Evolutionary conservation across 2,113 vertebrate species (phyloP).

Genomic region (Martes martes): DNA sequence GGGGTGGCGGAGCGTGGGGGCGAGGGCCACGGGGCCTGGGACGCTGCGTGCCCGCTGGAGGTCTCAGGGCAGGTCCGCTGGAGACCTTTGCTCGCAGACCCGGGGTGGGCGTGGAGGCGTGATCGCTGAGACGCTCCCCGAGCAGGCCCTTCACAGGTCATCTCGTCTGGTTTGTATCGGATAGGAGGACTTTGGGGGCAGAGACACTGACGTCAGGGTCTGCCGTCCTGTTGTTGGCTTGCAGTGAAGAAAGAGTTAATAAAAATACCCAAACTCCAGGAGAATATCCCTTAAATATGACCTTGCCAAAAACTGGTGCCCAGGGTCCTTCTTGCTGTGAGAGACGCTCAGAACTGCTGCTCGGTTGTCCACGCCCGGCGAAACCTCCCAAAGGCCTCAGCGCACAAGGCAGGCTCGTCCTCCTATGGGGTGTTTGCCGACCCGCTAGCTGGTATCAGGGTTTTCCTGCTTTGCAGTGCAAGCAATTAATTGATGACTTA

Average conservation of each 20-base stretch:
- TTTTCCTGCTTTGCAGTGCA: accelerated
- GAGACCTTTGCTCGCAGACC: accelerated
- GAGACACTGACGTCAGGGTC: accelerated
- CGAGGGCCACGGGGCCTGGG: accelerated
- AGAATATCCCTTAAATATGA: accelerated
- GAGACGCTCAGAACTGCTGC: accelerated
- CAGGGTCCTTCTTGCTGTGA: accelerated
- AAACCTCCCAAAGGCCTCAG: accelerated
- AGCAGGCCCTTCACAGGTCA: accelerated
- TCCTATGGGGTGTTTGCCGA: accelerated
- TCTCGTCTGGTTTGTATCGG: neutral
- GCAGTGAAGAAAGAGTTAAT: neutral
- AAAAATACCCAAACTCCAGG: neutral
- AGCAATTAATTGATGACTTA: accelerated
- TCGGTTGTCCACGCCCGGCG: accelerated
- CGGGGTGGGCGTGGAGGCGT: accelerated
- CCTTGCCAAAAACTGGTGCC: accelerated
- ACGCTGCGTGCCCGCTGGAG: accelerated
- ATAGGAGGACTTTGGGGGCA: accelerated
- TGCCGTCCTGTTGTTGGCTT: neutral
- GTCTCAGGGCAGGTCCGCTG: accelerated
- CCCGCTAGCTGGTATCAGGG: accelerated
- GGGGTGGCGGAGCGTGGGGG: accelerated
- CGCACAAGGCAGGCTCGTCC: accelerated
- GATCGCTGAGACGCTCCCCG: accelerated